Evolutionary conservation across 2,797 vertebrate genomes (phyloP).

Genomic region (Rachycentron canadum): DNA sequence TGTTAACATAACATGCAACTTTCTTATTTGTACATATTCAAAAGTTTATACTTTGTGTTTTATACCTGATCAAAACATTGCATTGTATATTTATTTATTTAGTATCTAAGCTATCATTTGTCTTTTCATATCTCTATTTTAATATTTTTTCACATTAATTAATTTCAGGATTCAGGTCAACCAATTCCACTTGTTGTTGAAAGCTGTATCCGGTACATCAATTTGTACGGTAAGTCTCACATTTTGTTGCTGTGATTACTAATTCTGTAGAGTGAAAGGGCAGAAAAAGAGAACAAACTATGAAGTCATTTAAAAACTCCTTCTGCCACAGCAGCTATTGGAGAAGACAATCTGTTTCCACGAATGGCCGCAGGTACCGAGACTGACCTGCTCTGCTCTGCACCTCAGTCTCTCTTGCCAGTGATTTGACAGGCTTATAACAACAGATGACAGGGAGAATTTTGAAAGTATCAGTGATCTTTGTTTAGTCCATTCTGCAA

Average conservation of each 20-base stretch:
- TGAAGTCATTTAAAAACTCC: slow-evolving; percentile 29
- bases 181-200: slow-evolving; percentile 97
- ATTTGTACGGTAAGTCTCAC: slow-evolving; percentile 92
- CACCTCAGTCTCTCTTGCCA: slow-evolving; percentile 31
- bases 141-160: slow-evolving; percentile 26
- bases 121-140: slow-evolving; percentile 22
- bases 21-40: background rate
- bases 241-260: background rate
- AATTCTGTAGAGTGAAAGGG: slow-evolving; percentile 27
- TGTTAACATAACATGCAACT: background rate
- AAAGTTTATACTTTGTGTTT: background rate
- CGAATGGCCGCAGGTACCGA: slow-evolving; percentile 55
- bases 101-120: background rate
- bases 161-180: slow-evolving; percentile 87
- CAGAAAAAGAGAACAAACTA: slow-evolving; percentile 20
- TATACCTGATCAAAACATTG: background rate
- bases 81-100: background rate
- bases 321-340: slow-evolving; percentile 40
- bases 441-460: slow-evolving; percentile 63
- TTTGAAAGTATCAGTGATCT: slow-evolving; percentile 60
- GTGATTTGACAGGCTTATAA: slow-evolving; percentile 65
- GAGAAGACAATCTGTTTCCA: slow-evolving; percentile 44
- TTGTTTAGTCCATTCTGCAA: slow-evolving; percentile 52
- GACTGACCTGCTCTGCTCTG: slow-evolving; percentile 46
- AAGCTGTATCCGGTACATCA: slow-evolving; percentile 98